Evolutionary conservation across 1,140 invertebrate genomes (phyloP).

Genomic region (Formica selysi): DNA sequence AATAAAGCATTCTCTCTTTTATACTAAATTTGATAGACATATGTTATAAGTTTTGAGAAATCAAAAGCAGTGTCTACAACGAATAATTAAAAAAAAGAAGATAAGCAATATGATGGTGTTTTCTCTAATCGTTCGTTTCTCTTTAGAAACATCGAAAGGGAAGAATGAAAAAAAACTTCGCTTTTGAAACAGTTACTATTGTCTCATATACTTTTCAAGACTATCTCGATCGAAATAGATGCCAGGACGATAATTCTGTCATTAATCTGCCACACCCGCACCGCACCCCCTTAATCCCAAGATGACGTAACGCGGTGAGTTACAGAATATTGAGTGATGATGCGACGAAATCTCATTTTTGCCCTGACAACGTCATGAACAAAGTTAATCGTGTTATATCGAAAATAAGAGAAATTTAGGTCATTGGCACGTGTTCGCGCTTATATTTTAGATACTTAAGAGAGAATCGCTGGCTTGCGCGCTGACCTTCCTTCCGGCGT

Average conservation of each 20-base stretch:
- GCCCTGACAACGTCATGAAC: too few relatives aligned
- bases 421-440: conserved; percentile 72
- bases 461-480: conserved; percentile 22
- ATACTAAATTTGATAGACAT: too few relatives aligned
- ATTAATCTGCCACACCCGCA: conserved; percentile 11
- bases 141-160: background rate
- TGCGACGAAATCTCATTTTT: too few relatives aligned
- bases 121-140: background rate
- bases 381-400: too few relatives aligned
- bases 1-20: too few relatives aligned
- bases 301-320: background rate
- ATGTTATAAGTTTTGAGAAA: too few relatives aligned
- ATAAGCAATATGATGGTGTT: background rate
- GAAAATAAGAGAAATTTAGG: too few relatives aligned
- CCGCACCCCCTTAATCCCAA: background rate
- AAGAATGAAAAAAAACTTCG: background rate
- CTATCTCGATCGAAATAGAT: background rate
- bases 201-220: background rate
- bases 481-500: conserved; percentile 76
- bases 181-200: background rate
- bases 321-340: conserved; percentile 35
- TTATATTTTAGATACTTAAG: conserved; percentile 75
- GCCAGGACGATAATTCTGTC: background rate
- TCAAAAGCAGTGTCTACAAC: too few relatives aligned
- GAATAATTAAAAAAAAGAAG: too few relatives aligned